Percentiles rank a stretch among this genome's conserved stretches.
Evolutionary conservation across 2,797 vertebrate species (phyloP).

Genomic region (Passerculus sandwichensis): DNA sequence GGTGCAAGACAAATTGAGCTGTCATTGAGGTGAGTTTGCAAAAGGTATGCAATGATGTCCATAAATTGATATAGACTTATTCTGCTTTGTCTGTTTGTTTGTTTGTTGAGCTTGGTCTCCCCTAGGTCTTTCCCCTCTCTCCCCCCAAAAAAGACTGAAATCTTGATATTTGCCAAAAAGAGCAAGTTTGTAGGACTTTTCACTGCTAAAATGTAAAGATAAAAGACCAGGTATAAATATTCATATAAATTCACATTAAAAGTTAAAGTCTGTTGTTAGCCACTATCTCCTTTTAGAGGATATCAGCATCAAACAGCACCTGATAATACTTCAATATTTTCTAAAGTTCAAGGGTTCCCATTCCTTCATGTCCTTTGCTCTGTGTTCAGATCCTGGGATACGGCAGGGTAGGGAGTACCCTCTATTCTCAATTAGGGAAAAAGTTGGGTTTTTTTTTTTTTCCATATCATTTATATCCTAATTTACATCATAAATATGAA

Average conservation of each 20-base stretch:
- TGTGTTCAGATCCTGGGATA: background rate
- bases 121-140: accelerated
- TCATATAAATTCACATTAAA: background rate
- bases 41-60: accelerated
- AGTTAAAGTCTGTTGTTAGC: background rate
- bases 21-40: background rate
- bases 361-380: background rate
- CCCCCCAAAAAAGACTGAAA: accelerated
- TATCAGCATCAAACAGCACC: background rate
- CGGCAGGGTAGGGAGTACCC: background rate
- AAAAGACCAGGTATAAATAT: background rate
- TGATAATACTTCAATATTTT: background rate
- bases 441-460: background rate
- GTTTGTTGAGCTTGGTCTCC: background rate
- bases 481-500: background rate
- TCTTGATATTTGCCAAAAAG: background rate
- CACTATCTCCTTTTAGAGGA: background rate
- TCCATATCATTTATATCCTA: background rate
- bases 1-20: background rate
- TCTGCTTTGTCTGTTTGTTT: background rate
- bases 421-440: background rate
- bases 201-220: background rate
- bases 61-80: background rate
- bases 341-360: background rate
- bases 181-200: background rate